phyloP scores from a whole-genome alignment of 2,113 vertebrate genomes.

The Dissostichus mawsoni region DNA sequence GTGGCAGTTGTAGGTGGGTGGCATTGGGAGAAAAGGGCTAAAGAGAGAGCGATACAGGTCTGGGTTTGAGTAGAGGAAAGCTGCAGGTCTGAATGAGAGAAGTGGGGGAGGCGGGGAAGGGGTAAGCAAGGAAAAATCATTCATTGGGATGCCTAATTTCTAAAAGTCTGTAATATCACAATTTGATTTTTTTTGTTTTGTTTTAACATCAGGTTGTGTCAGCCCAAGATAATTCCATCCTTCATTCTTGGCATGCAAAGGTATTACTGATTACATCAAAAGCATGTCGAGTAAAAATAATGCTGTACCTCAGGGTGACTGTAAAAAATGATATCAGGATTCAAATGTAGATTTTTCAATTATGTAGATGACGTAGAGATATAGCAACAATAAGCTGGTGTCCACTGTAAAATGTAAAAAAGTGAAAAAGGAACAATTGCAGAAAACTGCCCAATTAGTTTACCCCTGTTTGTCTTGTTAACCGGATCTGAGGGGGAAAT shows the following conservation, averaged over 20 bases:
- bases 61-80: slow-evolving; percentile 45
- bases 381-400: slow-evolving; percentile 31
- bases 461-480: slow-evolving; percentile 35
- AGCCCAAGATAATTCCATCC: slow-evolving; percentile 43
- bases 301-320: slow-evolving; percentile 45
- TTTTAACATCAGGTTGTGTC: slow-evolving; percentile 14
- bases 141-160: slow-evolving; percentile 3
- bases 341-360: slow-evolving; percentile 44
- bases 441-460: slow-evolving; percentile 37
- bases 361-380: slow-evolving; percentile 40
- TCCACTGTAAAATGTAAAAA: slow-evolving; percentile 34
- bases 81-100: slow-evolving; percentile 53
- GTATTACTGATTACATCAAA: slow-evolving; percentile 28
- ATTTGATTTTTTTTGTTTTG: neutral
- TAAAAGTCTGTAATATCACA: slow-evolving; percentile 13
- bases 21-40: slow-evolving; percentile 51
- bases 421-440: slow-evolving; percentile 24
- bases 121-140: neutral
- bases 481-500: slow-evolving; percentile 28
- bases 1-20: slow-evolving; percentile 66
- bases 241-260: slow-evolving; percentile 41
- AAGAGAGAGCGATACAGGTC: slow-evolving; percentile 60
- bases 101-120: slow-evolving; percentile 7
- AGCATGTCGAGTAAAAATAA: slow-evolving; percentile 33
- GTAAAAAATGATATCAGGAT: slow-evolving; percentile 41